A percentile compares a stretch with the other conserved stretches of the same genome.
Conservation (phyloP, 2,888 invertebrate species). For the Mactromeris polynyma region DNA sequence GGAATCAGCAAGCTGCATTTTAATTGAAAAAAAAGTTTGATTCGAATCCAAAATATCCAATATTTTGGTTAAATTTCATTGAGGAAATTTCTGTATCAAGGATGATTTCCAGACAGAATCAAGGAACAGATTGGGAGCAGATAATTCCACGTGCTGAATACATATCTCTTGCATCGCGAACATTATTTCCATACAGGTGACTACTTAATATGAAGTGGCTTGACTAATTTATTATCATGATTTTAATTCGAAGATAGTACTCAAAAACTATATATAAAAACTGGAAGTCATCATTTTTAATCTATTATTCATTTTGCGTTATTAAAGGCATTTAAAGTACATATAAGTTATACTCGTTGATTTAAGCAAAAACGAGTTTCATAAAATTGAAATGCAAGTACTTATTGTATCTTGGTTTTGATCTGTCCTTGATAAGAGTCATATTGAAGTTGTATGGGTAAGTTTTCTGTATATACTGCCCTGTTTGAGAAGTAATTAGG, state of each 20-base stretch:
- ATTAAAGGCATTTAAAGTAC: not conserved
- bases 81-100: not conserved
- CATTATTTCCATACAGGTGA: not conserved
- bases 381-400: no score
- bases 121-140: not conserved
- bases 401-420: no score
- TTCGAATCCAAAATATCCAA: not conserved
- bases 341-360: no score
- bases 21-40: not conserved
- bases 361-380: no score
- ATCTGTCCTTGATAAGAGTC: no score
- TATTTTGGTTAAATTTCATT: not conserved
- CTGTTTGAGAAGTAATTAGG: no score
- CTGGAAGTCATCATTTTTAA: no score
- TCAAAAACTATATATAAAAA: not conserved
- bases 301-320: not conserved
- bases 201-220: not conserved
- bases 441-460: no score
- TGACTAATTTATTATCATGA: not conserved
- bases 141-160: not conserved
- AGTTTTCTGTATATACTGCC: no score
- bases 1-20: not conserved
- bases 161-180: not conserved
- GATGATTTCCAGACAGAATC: not conserved
- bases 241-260: not conserved